Base-by-base conservation (phyloP, 2,888 invertebrate genomes). In the Apotomis betuletana region DNA sequence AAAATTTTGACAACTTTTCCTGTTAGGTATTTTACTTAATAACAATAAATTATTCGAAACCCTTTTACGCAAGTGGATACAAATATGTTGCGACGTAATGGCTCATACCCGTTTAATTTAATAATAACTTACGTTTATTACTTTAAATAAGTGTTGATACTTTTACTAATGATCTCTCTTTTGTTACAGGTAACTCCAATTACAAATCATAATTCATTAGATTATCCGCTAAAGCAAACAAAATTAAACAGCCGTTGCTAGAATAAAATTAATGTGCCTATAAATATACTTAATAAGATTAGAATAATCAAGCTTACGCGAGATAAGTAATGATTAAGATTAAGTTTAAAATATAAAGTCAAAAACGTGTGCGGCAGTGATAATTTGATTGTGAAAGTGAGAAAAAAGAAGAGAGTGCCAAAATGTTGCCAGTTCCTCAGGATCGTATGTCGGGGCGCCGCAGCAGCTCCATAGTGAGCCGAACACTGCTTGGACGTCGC, bases 381-480 rank as follows among this genome's bases (percentile, higher is more conserved):
- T 41, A 6, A 59, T 59, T 59, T 59, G 1, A 44, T 46, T 44
- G 54, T 55, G 36, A 12, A 13, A 67, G 51, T 41, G 38, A 41
- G 27, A 41, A 44, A 38, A n/a, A 13, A n/a, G 36, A 57, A 36
- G 27, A 27, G 27, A 46, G 38, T 51, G 74, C 65, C 77, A 86
- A 79, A 74, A 93, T 94, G 94, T 85, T 94, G 85, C 94, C 94
- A 65, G 90, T 94, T 73, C 94, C 94, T 38, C 93, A 93, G 81
- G 94, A 94, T 81, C 90, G 94, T 76, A 82, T 95, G 93, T 94
- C 95, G 59, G 95, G 95, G 52, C 92, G 95, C 63, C 93, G 95
- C 74, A 95, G 95, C 88, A 95, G 95, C 84, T 95, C 95, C 75
- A 95, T 95, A 76, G 95, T 95, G 74, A 95, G 95, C 84, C 93